These are phyloP conservation scores for Hymenopus coronatus DNA, from an alignment of 2,888 invertebrate genomes.

Conservation along the genomic window DNA sequence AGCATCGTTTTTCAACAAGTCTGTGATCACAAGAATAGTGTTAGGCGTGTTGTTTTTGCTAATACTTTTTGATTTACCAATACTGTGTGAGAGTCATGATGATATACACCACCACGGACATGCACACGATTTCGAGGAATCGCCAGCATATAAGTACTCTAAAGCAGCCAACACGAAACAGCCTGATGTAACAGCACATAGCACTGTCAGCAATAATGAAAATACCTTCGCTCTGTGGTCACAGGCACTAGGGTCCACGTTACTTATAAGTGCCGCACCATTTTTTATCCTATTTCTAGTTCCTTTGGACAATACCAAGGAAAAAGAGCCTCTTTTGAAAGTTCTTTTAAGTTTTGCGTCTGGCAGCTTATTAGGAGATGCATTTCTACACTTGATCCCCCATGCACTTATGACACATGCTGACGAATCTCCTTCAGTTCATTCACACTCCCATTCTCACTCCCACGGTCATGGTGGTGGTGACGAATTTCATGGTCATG, in stretches of 20 bases:
- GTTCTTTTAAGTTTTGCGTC: constrained; percentile 90
- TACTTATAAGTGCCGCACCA: constrained; percentile 92
- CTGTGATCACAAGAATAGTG: constrained; percentile 34
- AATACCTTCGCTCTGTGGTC: constrained; percentile 57
- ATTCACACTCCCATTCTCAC: constrained; percentile 46
- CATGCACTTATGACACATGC: constrained; percentile 74
- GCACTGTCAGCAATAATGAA: not conserved
- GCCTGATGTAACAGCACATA: not conserved
- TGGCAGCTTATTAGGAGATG: constrained; percentile 95
- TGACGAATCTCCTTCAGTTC: constrained; percentile 41
- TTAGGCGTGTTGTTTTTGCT: constrained; percentile 41
- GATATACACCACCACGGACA: constrained; percentile 45
- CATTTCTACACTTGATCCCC: constrained; percentile 97
- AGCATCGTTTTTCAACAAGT: not conserved
- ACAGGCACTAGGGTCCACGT: constrained; percentile 83
- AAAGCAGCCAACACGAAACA: constrained; percentile 59
- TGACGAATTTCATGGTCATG: constrained; percentile 57
- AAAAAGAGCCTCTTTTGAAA: constrained; percentile 84
- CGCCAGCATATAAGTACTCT: constrained; percentile 82
- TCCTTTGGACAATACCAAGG: constrained; percentile 81
- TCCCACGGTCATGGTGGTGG: constrained; percentile 53
- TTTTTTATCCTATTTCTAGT: constrained; percentile 90
- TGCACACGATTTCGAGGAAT: constrained; percentile 54
- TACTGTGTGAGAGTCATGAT: constrained; percentile 41
- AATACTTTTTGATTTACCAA: constrained; percentile 45